Evolutionary conservation across 1,140 invertebrate genomes (phyloP), one percentile per base, ranked within the genome.

Genomic region (Spodoptera litura): DNA sequence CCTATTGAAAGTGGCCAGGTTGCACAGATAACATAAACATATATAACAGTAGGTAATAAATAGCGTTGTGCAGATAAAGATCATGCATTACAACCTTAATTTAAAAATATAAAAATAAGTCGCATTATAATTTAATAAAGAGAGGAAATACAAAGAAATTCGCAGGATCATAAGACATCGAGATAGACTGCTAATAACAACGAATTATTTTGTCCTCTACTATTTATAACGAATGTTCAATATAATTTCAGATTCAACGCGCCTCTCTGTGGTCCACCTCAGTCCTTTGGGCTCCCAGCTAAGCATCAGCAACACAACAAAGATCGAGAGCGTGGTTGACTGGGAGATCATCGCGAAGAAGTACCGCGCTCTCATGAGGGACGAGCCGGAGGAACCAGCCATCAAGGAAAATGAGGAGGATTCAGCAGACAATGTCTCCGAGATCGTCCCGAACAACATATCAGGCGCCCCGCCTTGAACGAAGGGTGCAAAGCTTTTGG

Each of bases 261-360:
- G 96, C 3, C 91, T 98, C 13, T 97, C 97, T 4, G 96, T 97
- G 38, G 96, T 96, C 20, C 97, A 97, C 84, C 91, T 97, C 77
- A 98, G 97, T 89, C 97, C 97, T 1, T 89, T 98, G n/a, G 97
- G 97, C 35, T 98, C 97, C 3, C 97, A 98, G 86, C 88, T 97
- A 62, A 98, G 97, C 82, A 97, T 98, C 88, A 96, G 96, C 83
- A 96, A 96, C 85, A 93, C 95, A 58, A 97, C 96, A 13, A 95
- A 97, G 79, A 98, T 99, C 77, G 98, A 99, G 90, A 98, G 98
- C 85, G 98, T 99, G 0, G 97, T 98, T 4, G 98, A 99, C 89
- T 99, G 98, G 98, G 97, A 98, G 82, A 95, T 96, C 1, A 98
- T 99, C 35, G 97, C 98, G 9, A 97, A 97, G 91, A 98, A 98